Conservation (phyloP, 2,797 vertebrate genomes). For the Mallotus villosus region DNA sequence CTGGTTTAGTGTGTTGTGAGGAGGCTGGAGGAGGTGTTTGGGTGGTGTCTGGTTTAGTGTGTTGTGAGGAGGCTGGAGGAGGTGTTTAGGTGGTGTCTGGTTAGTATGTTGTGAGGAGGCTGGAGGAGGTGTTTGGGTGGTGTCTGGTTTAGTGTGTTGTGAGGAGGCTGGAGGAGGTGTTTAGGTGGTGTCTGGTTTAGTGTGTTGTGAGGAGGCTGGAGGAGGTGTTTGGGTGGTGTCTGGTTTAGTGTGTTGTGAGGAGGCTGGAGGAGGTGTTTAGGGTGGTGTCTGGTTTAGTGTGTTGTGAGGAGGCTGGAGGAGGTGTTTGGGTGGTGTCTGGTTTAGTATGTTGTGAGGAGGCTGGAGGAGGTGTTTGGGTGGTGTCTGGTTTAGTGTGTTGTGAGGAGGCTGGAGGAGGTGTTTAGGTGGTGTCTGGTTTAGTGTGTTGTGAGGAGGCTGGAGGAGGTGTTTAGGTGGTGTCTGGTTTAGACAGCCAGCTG, state of each 20-base stretch:
- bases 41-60: not conserved
- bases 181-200: conserved; percentile 3
- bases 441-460: not conserved
- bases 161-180: not conserved
- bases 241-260: not conserved
- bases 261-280: conserved; percentile 1
- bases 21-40: not conserved
- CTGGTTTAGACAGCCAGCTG: not conserved
- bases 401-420: not conserved
- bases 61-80: not conserved
- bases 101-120: not conserved
- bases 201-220: not conserved
- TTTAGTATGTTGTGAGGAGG: not conserved
- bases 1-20: not conserved
- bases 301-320: not conserved
- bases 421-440: conserved; percentile 6
- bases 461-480: conserved; percentile 8
- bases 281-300: not conserved
- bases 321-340: conserved; percentile 5
- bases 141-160: not conserved
- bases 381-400: not conserved
- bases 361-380: not conserved
- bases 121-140: conserved; percentile 3
- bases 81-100: conserved; percentile 6
- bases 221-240: conserved; percentile 6